Percentiles rank a stretch among this genome's conserved stretches.
Evolutionary conservation across 2,113 vertebrate genomes (phyloP).

Genomic region (Hystrix brachyura): DNA sequence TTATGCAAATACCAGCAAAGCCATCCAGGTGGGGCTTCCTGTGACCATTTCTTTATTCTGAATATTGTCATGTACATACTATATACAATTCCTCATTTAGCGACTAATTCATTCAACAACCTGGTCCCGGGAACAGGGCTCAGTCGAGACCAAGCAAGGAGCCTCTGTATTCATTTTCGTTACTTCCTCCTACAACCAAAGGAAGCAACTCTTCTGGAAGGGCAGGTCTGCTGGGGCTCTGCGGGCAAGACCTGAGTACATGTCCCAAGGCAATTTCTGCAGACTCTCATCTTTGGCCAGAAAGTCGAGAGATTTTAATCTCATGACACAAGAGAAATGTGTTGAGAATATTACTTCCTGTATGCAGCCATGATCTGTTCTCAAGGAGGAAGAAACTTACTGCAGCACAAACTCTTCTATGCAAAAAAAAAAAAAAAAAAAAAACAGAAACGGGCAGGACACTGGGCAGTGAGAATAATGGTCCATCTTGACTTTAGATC

Average conservation of each 20-base stretch:
- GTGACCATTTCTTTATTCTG: neutral
- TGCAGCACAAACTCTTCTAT: neutral
- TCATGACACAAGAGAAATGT: neutral
- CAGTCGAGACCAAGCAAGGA: neutral
- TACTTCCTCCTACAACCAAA: constrained; percentile 71
- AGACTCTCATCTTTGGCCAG: neutral
- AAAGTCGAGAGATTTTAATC: neutral
- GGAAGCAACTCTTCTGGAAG: constrained; percentile 59
- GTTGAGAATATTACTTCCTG: neutral
- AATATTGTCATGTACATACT: neutral
- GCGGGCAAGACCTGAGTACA: neutral
- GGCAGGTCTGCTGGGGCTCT: neutral
- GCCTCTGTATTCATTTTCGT: constrained; percentile 70
- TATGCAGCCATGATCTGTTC: neutral
- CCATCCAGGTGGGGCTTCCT: neutral
- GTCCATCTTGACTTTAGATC: neutral
- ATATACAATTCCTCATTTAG: neutral
- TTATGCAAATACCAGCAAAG: neutral
- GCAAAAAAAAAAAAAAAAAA: constrained; percentile 27
- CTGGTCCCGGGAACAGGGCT: neutral
- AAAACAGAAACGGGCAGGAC: too few species aligned
- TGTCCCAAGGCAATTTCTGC: neutral
- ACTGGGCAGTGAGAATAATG: neutral
- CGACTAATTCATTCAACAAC: neutral
- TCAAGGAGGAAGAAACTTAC: neutral